A percentile compares a stretch with the other conserved stretches of the same genome.
phyloP scores from a whole-genome alignment of 2,113 vertebrate genomes.

The Embiotoca jacksoni region DNA sequence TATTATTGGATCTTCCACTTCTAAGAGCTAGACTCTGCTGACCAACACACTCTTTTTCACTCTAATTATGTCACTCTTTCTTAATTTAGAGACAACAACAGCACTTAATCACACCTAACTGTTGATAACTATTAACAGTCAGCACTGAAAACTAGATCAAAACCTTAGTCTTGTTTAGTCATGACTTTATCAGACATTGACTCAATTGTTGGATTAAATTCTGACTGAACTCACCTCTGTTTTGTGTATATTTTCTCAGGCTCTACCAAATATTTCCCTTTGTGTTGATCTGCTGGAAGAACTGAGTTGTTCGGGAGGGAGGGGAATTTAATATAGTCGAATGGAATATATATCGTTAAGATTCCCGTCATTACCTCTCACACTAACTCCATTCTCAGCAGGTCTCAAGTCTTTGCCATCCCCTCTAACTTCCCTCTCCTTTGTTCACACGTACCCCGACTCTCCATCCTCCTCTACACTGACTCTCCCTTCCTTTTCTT shows the following conservation, averaged over 20 bases:
- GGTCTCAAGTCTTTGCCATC: slow-evolving; percentile 17
- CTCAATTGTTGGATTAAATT: background rate
- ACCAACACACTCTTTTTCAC: too few relatives aligned
- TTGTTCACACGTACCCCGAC: background rate
- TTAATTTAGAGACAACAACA: too few relatives aligned
- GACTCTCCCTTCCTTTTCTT: background rate
- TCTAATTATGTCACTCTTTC: too few relatives aligned
- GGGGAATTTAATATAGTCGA: background rate
- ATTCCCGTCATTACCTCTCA: slow-evolving; percentile 11
- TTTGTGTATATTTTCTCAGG: background rate
- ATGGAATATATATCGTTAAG: background rate
- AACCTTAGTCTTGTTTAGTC: background rate
- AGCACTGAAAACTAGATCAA: too few relatives aligned
- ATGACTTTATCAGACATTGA: background rate
- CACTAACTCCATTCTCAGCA: slow-evolving; percentile 20
- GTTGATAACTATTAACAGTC: too few relatives aligned
- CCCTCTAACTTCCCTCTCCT: slow-evolving; percentile 7
- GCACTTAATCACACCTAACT: too few relatives aligned
- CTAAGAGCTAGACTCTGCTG: too few relatives aligned
- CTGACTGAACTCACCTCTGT: background rate
- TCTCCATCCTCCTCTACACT: background rate
- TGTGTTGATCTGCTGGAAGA: background rate
- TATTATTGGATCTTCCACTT: too few relatives aligned
- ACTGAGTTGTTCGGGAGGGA: background rate
- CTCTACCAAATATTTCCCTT: background rate